Evolutionary conservation across 2,797 vertebrate genomes (phyloP).

Genomic region (Momotus momota): DNA sequence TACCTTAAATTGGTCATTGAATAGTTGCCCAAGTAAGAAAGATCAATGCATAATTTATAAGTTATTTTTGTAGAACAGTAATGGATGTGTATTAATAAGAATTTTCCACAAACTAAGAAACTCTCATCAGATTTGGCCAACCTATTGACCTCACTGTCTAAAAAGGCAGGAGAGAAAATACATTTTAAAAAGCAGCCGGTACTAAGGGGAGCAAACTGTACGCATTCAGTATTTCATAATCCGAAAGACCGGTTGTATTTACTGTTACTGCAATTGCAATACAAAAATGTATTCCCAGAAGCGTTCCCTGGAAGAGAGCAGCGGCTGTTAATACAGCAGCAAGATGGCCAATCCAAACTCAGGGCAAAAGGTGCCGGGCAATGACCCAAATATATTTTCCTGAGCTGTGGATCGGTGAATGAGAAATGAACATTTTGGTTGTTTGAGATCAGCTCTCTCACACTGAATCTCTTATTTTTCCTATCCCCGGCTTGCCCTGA

Average conservation of each 20-base stretch:
- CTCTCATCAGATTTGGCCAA: not conserved
- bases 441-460: not conserved
- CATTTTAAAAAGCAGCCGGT: not conserved
- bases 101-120: not conserved
- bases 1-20: not conserved
- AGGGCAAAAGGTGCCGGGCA: slow-evolving; percentile 16
- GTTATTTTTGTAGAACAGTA: not conserved
- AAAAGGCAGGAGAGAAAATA: slow-evolving; percentile 5
- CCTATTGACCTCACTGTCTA: not conserved
- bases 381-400: slow-evolving; percentile 22
- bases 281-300: slow-evolving; percentile 11
- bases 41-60: not conserved
- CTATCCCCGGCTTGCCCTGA: not conserved
- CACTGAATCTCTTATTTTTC: not conserved
- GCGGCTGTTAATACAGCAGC: slow-evolving; percentile 2
- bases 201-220: not conserved
- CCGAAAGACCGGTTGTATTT: not conserved
- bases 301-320: not conserved
- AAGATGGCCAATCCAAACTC: slow-evolving; percentile 14
- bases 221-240: not conserved
- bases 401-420: slow-evolving; percentile 6
- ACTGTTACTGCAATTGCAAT: slow-evolving; percentile 14
- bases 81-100: not conserved
- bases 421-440: not conserved
- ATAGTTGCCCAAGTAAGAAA: not conserved